A percentile compares a stretch with the other conserved stretches of the same genome.
Conservation (phyloP, 2,888 invertebrate genomes). For the Geophilus truncorum region DNA sequence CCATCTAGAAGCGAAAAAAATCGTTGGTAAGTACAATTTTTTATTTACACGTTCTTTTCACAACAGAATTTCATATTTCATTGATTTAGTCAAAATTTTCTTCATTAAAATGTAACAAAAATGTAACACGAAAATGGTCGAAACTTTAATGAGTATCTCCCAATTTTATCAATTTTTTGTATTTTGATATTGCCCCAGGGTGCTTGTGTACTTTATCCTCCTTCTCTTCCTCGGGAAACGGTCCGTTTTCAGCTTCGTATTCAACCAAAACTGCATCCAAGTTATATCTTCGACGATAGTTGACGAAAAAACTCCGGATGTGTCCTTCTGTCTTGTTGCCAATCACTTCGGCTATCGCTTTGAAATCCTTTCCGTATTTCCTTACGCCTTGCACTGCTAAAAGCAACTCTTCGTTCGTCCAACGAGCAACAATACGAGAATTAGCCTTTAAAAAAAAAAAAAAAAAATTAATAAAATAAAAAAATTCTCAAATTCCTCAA, state of each 20-base stretch:
- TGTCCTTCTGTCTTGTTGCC: conserved; percentile 94
- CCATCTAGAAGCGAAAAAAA: too few relatives aligned
- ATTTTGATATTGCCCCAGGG: too few relatives aligned
- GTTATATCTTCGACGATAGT: conserved; percentile 82
- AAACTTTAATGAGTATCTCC: too few relatives aligned
- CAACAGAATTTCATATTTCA: too few relatives aligned
- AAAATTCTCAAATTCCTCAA: too few relatives aligned
- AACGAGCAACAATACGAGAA: conserved; percentile 73
- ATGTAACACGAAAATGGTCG: too few relatives aligned
- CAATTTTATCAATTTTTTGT: too few relatives aligned
- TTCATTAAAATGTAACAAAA: too few relatives aligned
- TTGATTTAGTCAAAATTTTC: too few relatives aligned
- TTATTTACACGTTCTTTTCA: too few relatives aligned
- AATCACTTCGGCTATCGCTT: conserved; percentile 89
- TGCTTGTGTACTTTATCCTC: conserved; percentile 32
- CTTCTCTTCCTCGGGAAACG: conserved; percentile 47
- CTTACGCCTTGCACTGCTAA: conserved; percentile 78
- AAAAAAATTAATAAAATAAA: not conserved
- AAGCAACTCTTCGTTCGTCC: conserved; percentile 88
- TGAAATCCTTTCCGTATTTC: conserved; percentile 70
- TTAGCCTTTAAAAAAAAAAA: conserved; percentile 44
- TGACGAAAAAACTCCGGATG: conserved; percentile 83
- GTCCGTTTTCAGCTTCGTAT: conserved; percentile 72
- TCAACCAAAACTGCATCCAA: conserved; percentile 80
- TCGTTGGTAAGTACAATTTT: too few relatives aligned